Evolutionary conservation across 2,797 vertebrate species (phyloP), one percentile per base, ranked within the genome.

Genomic region (Apodemus agrarius): DNA sequence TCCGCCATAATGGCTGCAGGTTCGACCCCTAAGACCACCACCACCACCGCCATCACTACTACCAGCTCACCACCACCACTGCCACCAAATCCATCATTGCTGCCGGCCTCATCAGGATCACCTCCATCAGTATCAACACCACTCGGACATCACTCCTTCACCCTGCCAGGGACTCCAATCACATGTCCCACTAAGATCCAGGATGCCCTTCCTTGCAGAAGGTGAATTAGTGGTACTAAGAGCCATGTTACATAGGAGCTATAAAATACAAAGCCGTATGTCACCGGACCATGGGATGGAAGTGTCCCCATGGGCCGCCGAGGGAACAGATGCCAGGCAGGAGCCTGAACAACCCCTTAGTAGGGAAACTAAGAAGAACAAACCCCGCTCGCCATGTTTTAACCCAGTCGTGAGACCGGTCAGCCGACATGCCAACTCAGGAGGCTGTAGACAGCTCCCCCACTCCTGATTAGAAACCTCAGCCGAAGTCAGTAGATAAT

Each of bases 41-140:
- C 61, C 29, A 67, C 43, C 59, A 81, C 21, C 59, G 59, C 21
- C 29, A 67, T 10, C 46, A 16, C 22, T 29, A 14, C 49, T 54
- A 21, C 85, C 22, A 40, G 17, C n/a, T 13, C 0, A 26, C 34
- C 86, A 19, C 0, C 12, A 17, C 3, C 8, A 31, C 52, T 10
- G 3, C 3, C 24, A 78, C 13, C 61, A n/a, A 3, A 67, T 24
- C 49, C 14, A 54, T 37, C n/a, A 29, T 3, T 40, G 67, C 49
- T 57, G 65, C 49, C 29, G 49, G 0, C 9, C 49, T 4, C 9
- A 14, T 0, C 14, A 10, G 0, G 26, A 24, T 13, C 14, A 1
- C 5, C 14, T 26, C 13, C 49, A 13, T 40, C 34, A 57, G 0
- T 29, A 67, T 16, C 31, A 31, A 10, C 31, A 43, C 43, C n/a